Evolutionary conservation across 2,888 invertebrate genomes (phyloP), one percentile per base, ranked within the genome.

Genomic region (Mimachlamys varia): DNA sequence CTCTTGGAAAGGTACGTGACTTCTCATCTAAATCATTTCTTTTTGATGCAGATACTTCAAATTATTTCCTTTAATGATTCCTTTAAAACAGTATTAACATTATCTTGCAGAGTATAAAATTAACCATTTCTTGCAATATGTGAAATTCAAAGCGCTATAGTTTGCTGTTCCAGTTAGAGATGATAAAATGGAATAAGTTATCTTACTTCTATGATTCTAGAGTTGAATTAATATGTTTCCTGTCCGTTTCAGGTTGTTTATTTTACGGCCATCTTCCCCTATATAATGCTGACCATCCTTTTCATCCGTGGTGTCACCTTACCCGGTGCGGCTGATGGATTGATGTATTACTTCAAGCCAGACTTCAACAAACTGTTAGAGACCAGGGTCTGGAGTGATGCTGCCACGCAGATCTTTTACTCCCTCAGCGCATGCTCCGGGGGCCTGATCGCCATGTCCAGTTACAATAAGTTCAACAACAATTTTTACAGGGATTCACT

Each of bases 261-360:
- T 93, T 96, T 97, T 89, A 96, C 97, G 0, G 97, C 97, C 0
- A 94, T 97, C 44, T 96, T 97, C 91, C 97, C 97, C 0, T 97
- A 97, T 94, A 93, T 97, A 50, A 97, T 97, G 95, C 92, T 97
- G 90, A 96, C 96, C 4, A 96, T 98, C 94, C 97, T 98, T 90
- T 98, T 98, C 95, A 97, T 98, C 92, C 97, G 98, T 2, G 98
- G 98, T 0, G 98, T 98, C 10, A 98, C 98, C 0, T 97, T 98
- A 89, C 98, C 98, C 0, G 98, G 98, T 22, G 98, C 98, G 15
- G 97, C 97, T 0, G 98, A 98, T 62, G 98, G 98, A 2, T 98
- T 98, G 90, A 96, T 98, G 5, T 98, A 98, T 96, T 98, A 98
- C 96, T 97, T 98, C 89, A 98, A 98, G 88, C 98, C 98, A 2